Conservation (phyloP, 2,888 invertebrate genomes). For the Pilophorus perplexus region DNA sequence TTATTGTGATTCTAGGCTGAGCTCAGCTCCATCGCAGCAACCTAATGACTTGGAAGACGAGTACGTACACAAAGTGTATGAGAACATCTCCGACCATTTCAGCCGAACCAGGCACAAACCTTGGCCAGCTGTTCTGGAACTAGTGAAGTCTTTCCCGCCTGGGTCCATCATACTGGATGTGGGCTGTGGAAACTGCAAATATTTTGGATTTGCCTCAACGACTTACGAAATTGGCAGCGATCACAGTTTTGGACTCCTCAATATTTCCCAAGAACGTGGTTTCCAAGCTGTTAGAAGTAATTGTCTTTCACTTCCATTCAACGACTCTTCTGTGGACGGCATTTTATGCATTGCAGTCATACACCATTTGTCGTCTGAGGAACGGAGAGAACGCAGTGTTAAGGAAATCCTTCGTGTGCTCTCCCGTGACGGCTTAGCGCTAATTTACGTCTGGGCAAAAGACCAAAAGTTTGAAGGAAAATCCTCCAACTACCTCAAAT, state of each 20-base stretch:
- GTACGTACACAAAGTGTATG: slow-evolving; percentile 86
- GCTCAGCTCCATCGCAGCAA: background rate
- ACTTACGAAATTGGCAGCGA: slow-evolving; percentile 74
- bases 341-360: slow-evolving; percentile 93
- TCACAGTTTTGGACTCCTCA: slow-evolving; percentile 66
- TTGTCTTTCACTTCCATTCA: slow-evolving; percentile 70
- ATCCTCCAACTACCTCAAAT: slow-evolving; percentile 52
- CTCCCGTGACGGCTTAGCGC: slow-evolving; percentile 64
- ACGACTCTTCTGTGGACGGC: slow-evolving; percentile 68
- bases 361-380: slow-evolving; percentile 85
- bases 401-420: slow-evolving; percentile 73
- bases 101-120: slow-evolving; percentile 89
- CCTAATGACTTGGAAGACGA: slow-evolving; percentile 65
- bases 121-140: slow-evolving; percentile 87
- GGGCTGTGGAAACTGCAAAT: slow-evolving; percentile 99
- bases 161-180: slow-evolving; percentile 82
- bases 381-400: slow-evolving; percentile 71
- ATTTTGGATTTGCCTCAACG: slow-evolving; percentile 59
- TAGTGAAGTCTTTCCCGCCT: slow-evolving; percentile 64
- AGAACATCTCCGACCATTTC: slow-evolving; percentile 91
- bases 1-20: slow-evolving; percentile 64
- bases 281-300: slow-evolving; percentile 74
- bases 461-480: slow-evolving; percentile 63
- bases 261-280: slow-evolving; percentile 61
- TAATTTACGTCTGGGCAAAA: slow-evolving; percentile 96